Base-by-base conservation (phyloP, 2,888 invertebrate species). In the Rhaphigaster nebulosa region DNA sequence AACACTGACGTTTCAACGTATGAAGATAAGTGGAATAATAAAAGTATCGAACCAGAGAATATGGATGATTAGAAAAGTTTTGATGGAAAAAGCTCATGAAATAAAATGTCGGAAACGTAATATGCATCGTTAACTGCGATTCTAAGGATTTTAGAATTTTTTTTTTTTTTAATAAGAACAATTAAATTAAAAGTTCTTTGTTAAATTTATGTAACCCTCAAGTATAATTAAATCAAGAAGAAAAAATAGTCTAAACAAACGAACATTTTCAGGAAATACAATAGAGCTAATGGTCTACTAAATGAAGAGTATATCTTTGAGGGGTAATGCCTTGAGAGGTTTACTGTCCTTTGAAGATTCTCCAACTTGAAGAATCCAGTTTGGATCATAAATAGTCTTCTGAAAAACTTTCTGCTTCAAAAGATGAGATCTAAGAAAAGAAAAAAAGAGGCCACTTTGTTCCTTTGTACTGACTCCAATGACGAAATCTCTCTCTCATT, bases 351-450 rank as follows among this genome's bases (percentile, higher is more conserved):
- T 76, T 76, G 70, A 76, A 29, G 70, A 76, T 76, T 76, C 70
- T 76, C 70, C 38, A 38, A 76, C 34, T 76, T 23, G 38, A 76
- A 76, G 70, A 76, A 76, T 76, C 70, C 70, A 76, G 70, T 76
- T 76, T 76, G 70, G 38, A 76, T 38, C 70, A 76, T 76, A 76
- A 76, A 76, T 38, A 38, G 70, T 6, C 70, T 38, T 23, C 38
- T 76, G 70, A 76, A 76, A 38, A 76, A 76, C 70, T 76, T 76
- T 23, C 38, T 20, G 70, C 12, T 76, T 76, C 70, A 76, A 76
- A 76, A 76, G 70, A 76, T 38, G 20, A 0, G 70, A 76, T 76
- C 38, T 23, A 38, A 38, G 38, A 76, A 38, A 38, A 38, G 70
- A 29, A 65, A 29, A 29, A 70, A 18, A 34, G 12, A 76, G 12